Conservation (phyloP, 2,113 vertebrate species). For the Hemibagrus wyckioides region DNA sequence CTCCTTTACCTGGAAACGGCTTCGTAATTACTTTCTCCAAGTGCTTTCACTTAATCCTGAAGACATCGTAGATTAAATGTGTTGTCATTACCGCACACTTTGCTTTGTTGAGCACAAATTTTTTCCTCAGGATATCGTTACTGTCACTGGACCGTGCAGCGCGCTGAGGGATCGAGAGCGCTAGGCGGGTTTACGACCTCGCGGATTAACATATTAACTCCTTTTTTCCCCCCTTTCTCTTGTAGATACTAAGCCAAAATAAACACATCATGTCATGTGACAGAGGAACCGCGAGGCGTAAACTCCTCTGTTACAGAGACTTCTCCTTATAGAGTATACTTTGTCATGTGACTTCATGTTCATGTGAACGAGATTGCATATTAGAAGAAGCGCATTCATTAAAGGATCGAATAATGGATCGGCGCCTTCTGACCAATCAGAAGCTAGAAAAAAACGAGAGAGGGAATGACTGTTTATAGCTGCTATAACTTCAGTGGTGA, state of each 20-base stretch:
- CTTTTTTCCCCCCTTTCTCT: neutral
- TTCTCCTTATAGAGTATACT: neutral
- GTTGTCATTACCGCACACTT: neutral
- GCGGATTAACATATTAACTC: neutral
- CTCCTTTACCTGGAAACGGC: constrained; percentile 38
- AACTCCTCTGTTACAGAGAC: neutral
- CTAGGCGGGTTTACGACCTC: constrained; percentile 17
- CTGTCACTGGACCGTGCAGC: neutral
- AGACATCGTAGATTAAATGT: constrained; percentile 19
- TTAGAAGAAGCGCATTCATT: neutral
- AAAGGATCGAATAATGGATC: no score
- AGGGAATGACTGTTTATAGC: no score
- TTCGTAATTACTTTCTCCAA: constrained; percentile 30
- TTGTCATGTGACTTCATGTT: neutral
- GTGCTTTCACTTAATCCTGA: constrained; percentile 24
- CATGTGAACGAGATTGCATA: neutral
- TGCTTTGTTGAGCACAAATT: constrained; percentile 10
- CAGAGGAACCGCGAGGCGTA: neutral
- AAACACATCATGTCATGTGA: neutral
- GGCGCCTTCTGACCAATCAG: no score
- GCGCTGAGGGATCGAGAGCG: neutral
- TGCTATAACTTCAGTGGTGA: no score
- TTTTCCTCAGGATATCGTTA: neutral
- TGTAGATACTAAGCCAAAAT: neutral
- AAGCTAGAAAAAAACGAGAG: no score